phyloP scores from a whole-genome alignment of 2,888 invertebrate genomes.

The Oscheius sp. region DNA sequence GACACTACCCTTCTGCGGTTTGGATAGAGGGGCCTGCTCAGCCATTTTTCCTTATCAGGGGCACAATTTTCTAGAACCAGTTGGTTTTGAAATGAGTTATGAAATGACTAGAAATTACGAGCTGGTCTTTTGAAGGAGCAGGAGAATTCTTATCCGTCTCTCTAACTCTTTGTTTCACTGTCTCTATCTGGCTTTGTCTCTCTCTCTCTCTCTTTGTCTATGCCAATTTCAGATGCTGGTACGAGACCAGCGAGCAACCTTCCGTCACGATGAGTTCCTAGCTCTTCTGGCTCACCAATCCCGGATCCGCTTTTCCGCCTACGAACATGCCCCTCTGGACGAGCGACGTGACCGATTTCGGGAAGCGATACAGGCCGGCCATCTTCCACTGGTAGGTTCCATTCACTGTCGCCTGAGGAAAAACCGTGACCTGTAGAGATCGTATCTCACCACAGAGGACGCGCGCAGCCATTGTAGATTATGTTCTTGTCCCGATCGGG shows the following conservation, averaged over 20 bases:
- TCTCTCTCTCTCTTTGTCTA: neutral
- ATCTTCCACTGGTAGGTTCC: slow-evolving; percentile 45
- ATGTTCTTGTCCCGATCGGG: slow-evolving; percentile 34
- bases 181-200: neutral
- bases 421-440: slow-evolving; percentile 33
- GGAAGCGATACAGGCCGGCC: slow-evolving; percentile 39
- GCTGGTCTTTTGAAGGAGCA: too few species aligned
- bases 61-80: too few species aligned
- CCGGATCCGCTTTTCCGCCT: slow-evolving; percentile 42
- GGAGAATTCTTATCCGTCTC: neutral
- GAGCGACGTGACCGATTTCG: slow-evolving; percentile 44
- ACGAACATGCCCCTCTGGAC: slow-evolving; percentile 44
- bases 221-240: slow-evolving; percentile 24
- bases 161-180: neutral
- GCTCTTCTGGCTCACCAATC: slow-evolving; percentile 42
- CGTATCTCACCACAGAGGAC: slow-evolving; percentile 28
- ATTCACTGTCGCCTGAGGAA: neutral
- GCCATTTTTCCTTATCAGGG: too few species aligned
- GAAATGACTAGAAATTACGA: too few species aligned
- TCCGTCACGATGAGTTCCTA: slow-evolving; percentile 47
- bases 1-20: too few species aligned
- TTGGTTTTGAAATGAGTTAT: too few species aligned
- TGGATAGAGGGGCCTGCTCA: too few species aligned
- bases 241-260: slow-evolving; percentile 41
- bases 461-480: slow-evolving; percentile 26